Evolutionary conservation across 2,113 vertebrate genomes (phyloP).

Genomic region (Psophia crepitans): DNA sequence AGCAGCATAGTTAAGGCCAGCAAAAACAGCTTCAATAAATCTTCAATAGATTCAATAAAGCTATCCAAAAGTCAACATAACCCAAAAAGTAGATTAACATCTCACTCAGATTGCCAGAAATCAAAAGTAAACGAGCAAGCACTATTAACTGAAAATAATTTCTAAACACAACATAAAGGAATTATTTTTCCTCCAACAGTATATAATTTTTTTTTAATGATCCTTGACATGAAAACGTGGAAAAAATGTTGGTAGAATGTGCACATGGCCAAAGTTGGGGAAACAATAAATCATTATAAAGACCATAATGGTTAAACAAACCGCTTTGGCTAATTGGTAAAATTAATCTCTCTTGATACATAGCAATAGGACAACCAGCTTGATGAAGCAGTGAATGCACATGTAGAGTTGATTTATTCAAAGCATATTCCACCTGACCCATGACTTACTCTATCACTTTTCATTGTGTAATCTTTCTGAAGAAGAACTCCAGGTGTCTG

Average conservation of each 20-base stretch:
- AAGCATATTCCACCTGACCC: neutral
- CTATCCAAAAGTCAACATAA: neutral
- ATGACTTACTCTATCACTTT: neutral
- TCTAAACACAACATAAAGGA: neutral
- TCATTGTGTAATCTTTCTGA: neutral
- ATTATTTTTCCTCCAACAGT: neutral
- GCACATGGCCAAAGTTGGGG: neutral
- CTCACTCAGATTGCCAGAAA: neutral
- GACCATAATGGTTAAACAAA: neutral
- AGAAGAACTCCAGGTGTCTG: neutral
- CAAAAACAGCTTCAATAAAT: neutral
- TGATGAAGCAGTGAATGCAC: neutral
- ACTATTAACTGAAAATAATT: neutral
- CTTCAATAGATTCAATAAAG: too few relatives aligned
- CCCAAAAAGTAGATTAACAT: neutral
- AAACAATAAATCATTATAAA: neutral
- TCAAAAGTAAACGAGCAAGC: neutral
- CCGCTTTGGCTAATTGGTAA: neutral
- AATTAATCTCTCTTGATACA: neutral
- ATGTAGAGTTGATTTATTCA: neutral
- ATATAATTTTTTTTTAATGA: neutral
- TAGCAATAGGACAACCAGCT: neutral
- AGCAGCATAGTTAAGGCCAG: neutral
- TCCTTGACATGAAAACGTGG: neutral
- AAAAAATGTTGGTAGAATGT: neutral